Evolutionary conservation across 1,140 invertebrate species (phyloP), one percentile per base, ranked within the genome.

Genomic region (Periplaneta americana): DNA sequence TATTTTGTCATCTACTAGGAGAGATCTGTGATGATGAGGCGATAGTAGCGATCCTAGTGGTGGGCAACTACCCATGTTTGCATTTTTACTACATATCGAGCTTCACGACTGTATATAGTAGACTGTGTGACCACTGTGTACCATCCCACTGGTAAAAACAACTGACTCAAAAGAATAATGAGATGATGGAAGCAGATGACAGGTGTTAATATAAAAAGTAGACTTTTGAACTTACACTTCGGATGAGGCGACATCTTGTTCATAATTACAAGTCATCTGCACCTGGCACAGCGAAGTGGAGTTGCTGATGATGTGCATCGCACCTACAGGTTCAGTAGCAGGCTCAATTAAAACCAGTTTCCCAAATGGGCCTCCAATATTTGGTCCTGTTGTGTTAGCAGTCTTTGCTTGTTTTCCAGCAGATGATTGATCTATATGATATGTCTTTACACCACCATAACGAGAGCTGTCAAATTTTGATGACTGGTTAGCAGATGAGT

Each of bases 361-460:
- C 22, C 48, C 48, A 66, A 28, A 66, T 28, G 48, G 48, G 22
- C 48, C 48, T 9, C 48, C 48, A 66, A 66, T 28, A 9, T 28
- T n/a, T 66, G 48, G n/a, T 66, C 1, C 15, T 66, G 48, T n/a
- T n/a, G 22, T 66, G 6, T 66, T 22, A 9, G 48, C 22, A 66
- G 22, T 66, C 22, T 66, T 22, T 28, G 48, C 22, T 66, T 22
- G 11, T 28, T 11, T 28, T n/a, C 1, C 2, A 66, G 48, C 22
- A 66, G 48, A 1, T 66, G 48, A 22, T 28, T 66, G 48, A n/a
- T 66, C 48, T 66, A 78, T 39, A 32, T 78, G 77, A 32, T 78
- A 78, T 1, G 77, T 78, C 35, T 48, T 36, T 28, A 78, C 77
- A 2, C 77, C 77, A 28, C 77, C 77, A n/a, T 78, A 78, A 48